phyloP scores from a whole-genome alignment of 2,113 vertebrate genomes.

The Columba janthina region DNA sequence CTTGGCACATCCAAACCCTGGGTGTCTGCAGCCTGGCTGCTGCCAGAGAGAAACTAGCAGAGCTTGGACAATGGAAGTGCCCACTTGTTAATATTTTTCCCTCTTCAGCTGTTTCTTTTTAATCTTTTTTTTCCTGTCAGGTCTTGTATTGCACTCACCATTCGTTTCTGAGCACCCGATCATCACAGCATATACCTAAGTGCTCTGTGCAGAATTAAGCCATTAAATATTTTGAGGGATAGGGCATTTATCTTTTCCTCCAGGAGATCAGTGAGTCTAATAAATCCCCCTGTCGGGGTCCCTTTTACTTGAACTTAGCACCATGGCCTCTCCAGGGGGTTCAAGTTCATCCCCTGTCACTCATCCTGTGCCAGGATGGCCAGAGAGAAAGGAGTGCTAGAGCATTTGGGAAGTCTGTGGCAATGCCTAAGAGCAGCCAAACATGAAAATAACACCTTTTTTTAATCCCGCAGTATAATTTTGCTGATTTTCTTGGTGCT shows the following conservation, averaged over 20 bases:
- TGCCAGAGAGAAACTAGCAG: background rate
- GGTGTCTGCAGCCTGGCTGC: background rate
- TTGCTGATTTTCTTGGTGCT: background rate
- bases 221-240: background rate
- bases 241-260: background rate
- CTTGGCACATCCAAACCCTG: fast-evolving
- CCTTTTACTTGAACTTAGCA: background rate
- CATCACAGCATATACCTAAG: fast-evolving
- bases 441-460: background rate
- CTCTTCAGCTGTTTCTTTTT: background rate
- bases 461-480: background rate
- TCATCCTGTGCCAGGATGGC: background rate
- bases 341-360: background rate
- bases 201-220: background rate
- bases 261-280: background rate
- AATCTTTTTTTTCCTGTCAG: background rate
- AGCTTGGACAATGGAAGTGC: background rate
- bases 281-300: background rate
- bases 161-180: background rate
- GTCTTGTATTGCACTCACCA: background rate
- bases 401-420: background rate
- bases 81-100: background rate
- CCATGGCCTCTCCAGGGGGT: fast-evolving
- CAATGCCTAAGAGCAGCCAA: background rate
- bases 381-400: background rate